Evolutionary conservation across 2,113 vertebrate genomes (phyloP).

Genomic region (Colossoma macropomum): DNA sequence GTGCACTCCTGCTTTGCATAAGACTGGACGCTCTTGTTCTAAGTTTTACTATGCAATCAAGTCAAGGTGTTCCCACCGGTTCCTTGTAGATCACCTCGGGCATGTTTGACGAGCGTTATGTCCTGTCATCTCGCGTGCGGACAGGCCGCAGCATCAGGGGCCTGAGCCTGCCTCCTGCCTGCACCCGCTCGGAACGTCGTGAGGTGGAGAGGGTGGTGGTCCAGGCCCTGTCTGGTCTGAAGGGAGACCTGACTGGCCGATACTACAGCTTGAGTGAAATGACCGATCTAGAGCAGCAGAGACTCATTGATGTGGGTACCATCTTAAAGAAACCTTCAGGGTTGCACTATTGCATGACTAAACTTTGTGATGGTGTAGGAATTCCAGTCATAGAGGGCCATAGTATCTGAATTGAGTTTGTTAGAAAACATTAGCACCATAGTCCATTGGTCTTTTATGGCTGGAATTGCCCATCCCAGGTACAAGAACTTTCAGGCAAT

Average conservation of each 20-base stretch:
- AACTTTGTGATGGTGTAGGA: background rate
- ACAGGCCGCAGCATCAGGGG: conserved; percentile 92
- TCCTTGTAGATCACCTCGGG: conserved; percentile 83
- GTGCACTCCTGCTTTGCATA: too few species aligned
- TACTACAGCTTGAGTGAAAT: conserved; percentile 90
- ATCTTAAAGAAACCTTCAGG: background rate
- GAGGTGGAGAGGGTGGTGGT: conserved; percentile 90
- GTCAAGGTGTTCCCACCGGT: background rate
- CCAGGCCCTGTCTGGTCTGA: conserved; percentile 84
- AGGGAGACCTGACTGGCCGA: conserved; percentile 86
- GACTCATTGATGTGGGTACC: conserved; percentile 87
- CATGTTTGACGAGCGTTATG: conserved; percentile 87
- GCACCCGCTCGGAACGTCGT: conserved; percentile 87
- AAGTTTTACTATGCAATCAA: background rate
- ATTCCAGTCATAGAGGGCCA: background rate
- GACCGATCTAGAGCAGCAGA: conserved; percentile 88
- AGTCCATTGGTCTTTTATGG: background rate
- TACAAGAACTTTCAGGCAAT: background rate
- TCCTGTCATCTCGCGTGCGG: conserved; percentile 88
- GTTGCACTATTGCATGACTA: background rate
- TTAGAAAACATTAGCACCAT: too few species aligned
- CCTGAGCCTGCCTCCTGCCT: conserved; percentile 89
- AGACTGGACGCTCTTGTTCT: background rate
- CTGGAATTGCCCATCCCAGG: background rate
- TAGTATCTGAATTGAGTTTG: too few species aligned